Evolutionary conservation across 2,888 invertebrate genomes (phyloP).

Genomic region (Tetragonisca angustula): DNA sequence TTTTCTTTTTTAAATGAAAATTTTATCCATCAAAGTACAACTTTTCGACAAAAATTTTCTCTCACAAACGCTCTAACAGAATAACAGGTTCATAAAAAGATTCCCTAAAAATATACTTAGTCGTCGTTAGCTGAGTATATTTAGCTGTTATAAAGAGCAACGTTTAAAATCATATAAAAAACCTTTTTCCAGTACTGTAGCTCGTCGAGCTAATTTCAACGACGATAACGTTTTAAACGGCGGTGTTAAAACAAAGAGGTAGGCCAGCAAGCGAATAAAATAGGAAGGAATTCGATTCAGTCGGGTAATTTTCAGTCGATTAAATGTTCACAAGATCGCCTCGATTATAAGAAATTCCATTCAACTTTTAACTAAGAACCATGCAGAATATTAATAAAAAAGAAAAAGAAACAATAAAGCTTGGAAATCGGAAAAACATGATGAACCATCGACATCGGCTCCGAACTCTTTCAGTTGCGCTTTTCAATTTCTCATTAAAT

Average conservation of each 20-base stretch:
- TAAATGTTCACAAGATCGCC: slow-evolving; percentile 6
- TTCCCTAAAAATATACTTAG: no score
- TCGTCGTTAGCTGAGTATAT: not conserved
- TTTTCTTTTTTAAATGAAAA: no score
- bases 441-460: no score
- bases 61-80: not conserved
- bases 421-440: not conserved
- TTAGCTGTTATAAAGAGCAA: not conserved
- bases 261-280: slow-evolving; percentile 1
- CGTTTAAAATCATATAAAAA: not conserved
- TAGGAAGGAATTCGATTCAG: slow-evolving; percentile 5
- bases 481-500: no score
- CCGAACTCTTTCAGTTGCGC: no score
- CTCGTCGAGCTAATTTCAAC: not conserved
- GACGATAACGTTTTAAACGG: slow-evolving; percentile 11
- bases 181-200: not conserved
- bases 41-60: not conserved
- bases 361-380: not conserved
- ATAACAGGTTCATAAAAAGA: not conserved
- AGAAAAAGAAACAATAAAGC: not conserved
- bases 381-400: not conserved
- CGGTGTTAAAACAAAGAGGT: slow-evolving; percentile 4
- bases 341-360: not conserved
- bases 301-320: slow-evolving; percentile 1
- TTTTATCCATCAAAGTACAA: not conserved